Base-by-base conservation (phyloP, 2,797 vertebrate species). In the Nannoperca obscura region DNA sequence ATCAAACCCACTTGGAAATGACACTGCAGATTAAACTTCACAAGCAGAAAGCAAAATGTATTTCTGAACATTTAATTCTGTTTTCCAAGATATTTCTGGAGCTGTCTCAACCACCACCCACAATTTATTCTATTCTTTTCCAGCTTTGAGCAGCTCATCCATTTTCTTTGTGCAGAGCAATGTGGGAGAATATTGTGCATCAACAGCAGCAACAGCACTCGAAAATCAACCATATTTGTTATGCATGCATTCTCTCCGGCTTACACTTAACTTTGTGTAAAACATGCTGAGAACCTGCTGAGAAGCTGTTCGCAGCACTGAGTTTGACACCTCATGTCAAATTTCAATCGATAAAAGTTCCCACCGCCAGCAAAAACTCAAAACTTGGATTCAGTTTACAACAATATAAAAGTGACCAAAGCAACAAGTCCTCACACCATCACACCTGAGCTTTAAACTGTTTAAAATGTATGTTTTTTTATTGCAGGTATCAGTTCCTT, bases 151-250 rank as follows among this genome's bases (percentile, higher is more conserved):
- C 32, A 27, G 9, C 46, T 60, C 22, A 22, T 71, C 12, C 24
- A 14, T 40, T 54, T 72, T 20, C 59, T 72, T 32, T 62, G 49
- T 62, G 22, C 19, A 6, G 55, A 6, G 10, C 57, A 58, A 17
- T 55, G 27, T 32, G 20, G 27, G 40, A 36, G 27, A 49, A 24
- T 36, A 27, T 40, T 36, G 27, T 24, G n/a, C 30, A 22, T 22
- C 67, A 70, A 20, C 42, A 59, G 32, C 20, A 71, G 32, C 20
- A 71, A 49, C 53, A 47, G 4, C 55, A 34, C 42, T 47, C 54
- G 19, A 44, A 53, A 62, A 52, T 42, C 36, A 61, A 17, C 32
- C 12, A 1, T n/a, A 11, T 27, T 50, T 40, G 44, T n/a, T 47
- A 19, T 40, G 20, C 38, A 20, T 14, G 2, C 47, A 52, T 61